A percentile compares a stretch with the other conserved stretches of the same genome.
Evolutionary conservation across 2,888 invertebrate genomes (phyloP).

Genomic region (Catocala sponsa): DNA sequence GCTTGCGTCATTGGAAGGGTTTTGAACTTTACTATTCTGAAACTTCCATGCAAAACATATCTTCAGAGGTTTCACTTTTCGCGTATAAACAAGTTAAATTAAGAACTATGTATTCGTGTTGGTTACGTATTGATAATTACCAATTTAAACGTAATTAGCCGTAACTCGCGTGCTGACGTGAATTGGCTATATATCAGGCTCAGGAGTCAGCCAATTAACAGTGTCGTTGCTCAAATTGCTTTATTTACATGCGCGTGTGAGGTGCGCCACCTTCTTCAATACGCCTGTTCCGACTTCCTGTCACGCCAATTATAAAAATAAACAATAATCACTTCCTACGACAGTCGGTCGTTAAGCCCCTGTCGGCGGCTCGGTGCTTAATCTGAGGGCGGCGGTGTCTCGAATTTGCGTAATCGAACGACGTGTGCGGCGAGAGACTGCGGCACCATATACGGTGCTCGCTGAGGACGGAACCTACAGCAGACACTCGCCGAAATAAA

Average conservation of each 20-base stretch:
- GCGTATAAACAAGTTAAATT: slow-evolving; percentile 24
- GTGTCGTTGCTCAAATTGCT: slow-evolving; percentile 69
- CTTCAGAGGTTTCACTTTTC: slow-evolving; percentile 31
- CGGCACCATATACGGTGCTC: slow-evolving; percentile 66
- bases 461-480: slow-evolving; percentile 47
- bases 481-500: slow-evolving; percentile 38
- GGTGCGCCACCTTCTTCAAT: slow-evolving; percentile 51
- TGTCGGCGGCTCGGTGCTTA: slow-evolving; percentile 67
- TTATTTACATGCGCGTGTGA: slow-evolving; percentile 73
- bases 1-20: slow-evolving; percentile 56
- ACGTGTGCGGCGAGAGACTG: slow-evolving; percentile 74
- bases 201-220: slow-evolving; percentile 60
- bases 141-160: slow-evolving; percentile 53
- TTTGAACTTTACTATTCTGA: slow-evolving; percentile 49
- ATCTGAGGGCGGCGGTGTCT: slow-evolving; percentile 74
- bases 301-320: slow-evolving; percentile 81
- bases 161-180: slow-evolving; percentile 51
- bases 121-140: slow-evolving; percentile 44
- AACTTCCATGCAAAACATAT: slow-evolving; percentile 29
- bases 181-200: slow-evolving; percentile 55
- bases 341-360: slow-evolving; percentile 69
- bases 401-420: slow-evolving; percentile 76
- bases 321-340: slow-evolving; percentile 86
- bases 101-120: slow-evolving; percentile 23
- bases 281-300: slow-evolving; percentile 73